Evolutionary conservation across 1,140 invertebrate genomes (phyloP).

Genomic region (Yoshiicerus persimilis): DNA sequence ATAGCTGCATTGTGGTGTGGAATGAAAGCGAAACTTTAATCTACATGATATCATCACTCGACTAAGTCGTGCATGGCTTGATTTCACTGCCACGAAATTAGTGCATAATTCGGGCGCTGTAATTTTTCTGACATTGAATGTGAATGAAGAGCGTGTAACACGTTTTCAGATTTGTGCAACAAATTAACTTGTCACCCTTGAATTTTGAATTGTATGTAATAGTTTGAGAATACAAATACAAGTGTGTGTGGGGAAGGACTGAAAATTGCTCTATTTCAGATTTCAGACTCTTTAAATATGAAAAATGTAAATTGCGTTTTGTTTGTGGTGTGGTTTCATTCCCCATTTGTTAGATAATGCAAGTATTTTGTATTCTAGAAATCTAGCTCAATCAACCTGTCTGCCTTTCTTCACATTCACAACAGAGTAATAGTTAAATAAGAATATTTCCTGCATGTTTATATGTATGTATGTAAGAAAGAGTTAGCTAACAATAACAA

Average conservation of each 20-base stretch:
- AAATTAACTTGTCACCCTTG: background rate
- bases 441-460: background rate
- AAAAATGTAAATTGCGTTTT: background rate
- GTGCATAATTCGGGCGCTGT: background rate
- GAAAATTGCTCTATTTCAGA: background rate
- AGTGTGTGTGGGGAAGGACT: background rate
- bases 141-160: slow-evolving; percentile 33
- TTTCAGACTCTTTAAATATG: background rate
- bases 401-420: background rate
- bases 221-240: background rate
- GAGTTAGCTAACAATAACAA: background rate
- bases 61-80: background rate
- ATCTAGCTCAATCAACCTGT: background rate
- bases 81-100: background rate
- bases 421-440: background rate
- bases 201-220: background rate
- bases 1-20: background rate
- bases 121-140: background rate
- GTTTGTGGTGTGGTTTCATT: background rate
- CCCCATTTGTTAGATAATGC: background rate
- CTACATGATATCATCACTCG: background rate
- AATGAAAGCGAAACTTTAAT: background rate
- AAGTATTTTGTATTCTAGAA: background rate
- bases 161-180: background rate
- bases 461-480: background rate